Base-by-base conservation (phyloP, 2,888 invertebrate species). In the Seira sanloemensis region DNA sequence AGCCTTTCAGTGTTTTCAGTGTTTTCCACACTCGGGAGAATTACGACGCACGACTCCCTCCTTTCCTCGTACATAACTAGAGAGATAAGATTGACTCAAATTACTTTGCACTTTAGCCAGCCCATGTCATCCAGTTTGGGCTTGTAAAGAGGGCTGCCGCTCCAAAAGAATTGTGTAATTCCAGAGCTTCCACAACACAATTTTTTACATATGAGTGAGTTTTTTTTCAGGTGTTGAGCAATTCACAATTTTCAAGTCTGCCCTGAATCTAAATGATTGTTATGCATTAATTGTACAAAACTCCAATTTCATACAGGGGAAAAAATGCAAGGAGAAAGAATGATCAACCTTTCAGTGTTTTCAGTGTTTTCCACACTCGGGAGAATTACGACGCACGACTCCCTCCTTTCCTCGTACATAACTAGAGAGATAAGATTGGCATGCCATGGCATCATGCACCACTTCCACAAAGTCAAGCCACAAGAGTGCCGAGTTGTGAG, bases 211-310 rank as follows among this genome's bases (percentile, higher is more conserved):
- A 58, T 7, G 58, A 58, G 58, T 37, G 58, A 58, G 71, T 76
- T 68, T 68, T 54, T 74, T 73, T 77, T 74, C 71, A 83, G 69
- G 82, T 74, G 76, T 78, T n/a, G n/a, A n/a, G n/a, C n/a, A n/a
- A n/a, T n/a, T n/a, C n/a, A n/a, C n/a, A n/a, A n/a, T n/a, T n/a
- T n/a, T n/a, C n/a, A n/a, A 84, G 73, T 86, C 77, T 88, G 88
- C 88, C 88, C 88, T 79, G 82, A 86, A 87, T 88, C 88, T 84
- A 85, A 86, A 84, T 85, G 78, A 86, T 87, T 87, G 84, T 83
- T 84, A 85, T 86, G 84, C 85, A 87, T 87, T 87, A 85, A 68
- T 84, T 87, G 58, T 18, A 37, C n/a, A 12, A 7, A 58, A 58
- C 58, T 76, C n/a, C 58, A 58, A 58, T 18, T 58, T 58, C 58